A percentile compares a stretch with the other conserved stretches of the same genome.
phyloP scores from a whole-genome alignment of 2,888 invertebrate genomes.

The Odontothrips loti region DNA sequence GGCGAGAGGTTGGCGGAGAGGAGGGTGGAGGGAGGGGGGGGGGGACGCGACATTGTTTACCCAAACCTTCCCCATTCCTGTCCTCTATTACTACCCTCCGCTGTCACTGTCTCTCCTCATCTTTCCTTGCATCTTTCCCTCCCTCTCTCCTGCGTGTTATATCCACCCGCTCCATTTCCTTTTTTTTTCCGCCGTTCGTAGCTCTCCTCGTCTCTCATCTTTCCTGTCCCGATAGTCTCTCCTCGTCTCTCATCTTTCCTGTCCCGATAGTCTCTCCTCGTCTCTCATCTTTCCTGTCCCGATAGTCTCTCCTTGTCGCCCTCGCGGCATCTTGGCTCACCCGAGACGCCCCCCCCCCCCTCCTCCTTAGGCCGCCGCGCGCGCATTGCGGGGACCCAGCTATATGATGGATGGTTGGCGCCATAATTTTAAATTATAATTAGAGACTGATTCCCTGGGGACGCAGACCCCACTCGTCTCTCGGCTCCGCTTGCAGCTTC shows the following conservation, averaged over 20 bases:
- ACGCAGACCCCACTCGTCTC: not conserved
- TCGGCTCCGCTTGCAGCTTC: not conserved
- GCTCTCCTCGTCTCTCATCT: too few species aligned
- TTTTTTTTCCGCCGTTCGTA: too few species aligned
- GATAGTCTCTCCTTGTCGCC: not conserved
- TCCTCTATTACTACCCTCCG: too few species aligned
- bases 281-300: too few species aligned
- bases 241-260: too few species aligned
- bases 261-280: too few species aligned
- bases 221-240: too few species aligned
- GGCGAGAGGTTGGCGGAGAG: not conserved
- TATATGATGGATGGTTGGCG: not conserved
- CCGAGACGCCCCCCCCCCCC: not conserved
- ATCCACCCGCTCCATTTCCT: too few species aligned
- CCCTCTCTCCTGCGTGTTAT: too few species aligned
- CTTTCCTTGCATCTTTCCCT: too few species aligned
- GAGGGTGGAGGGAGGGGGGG: not conserved
- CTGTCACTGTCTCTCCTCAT: too few species aligned
- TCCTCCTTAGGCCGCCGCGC: not conserved
- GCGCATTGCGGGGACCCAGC: not conserved
- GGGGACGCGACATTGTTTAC: not conserved
- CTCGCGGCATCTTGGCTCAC: not conserved
- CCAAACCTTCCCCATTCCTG: not conserved
- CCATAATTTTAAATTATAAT: conserved; percentile 20
- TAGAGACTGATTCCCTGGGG: conserved; percentile 16